Percentiles rank a stretch among this genome's conserved stretches.
phyloP scores from a whole-genome alignment of 2,888 invertebrate species.

The Xestia rhomboidea region DNA sequence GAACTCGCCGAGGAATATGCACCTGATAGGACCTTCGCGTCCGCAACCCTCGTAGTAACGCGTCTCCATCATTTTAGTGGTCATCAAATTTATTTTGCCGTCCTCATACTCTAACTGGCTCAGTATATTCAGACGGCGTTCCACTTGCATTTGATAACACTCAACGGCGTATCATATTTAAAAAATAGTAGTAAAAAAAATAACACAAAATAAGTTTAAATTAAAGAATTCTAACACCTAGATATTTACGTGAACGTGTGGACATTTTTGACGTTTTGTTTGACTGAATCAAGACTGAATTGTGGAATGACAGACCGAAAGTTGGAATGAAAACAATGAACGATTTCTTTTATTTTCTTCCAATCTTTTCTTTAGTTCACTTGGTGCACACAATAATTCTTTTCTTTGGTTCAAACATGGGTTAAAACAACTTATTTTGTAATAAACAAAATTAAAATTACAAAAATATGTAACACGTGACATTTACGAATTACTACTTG shows the following conservation, averaged over 20 bases:
- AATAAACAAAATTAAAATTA: not conserved
- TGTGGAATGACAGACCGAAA: conserved; percentile 32
- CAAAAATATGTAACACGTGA: not conserved
- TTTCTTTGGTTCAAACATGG: not conserved
- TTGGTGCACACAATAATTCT: too few relatives aligned
- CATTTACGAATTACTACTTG: not conserved
- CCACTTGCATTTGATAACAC: conserved; percentile 71
- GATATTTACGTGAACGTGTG: conserved; percentile 48
- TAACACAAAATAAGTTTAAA: conserved; percentile 48
- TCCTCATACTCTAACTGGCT: conserved; percentile 71
- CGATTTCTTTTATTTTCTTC: not conserved
- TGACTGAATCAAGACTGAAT: not conserved
- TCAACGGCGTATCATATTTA: conserved; percentile 66
- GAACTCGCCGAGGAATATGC: conserved; percentile 95
- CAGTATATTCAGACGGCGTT: conserved; percentile 65
- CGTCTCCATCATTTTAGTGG: conserved; percentile 85
- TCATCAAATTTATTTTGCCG: conserved; percentile 73
- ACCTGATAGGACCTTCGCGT: conserved; percentile 94
- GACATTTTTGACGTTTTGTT: conserved; percentile 61
- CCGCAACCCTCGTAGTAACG: conserved; percentile 92
- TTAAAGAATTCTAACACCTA: conserved; percentile 38
- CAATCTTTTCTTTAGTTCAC: not conserved
- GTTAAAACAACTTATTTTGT: not conserved
- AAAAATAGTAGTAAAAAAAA: conserved; percentile 52
- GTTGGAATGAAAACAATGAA: conserved; percentile 27